Base-by-base conservation (phyloP, 2,888 invertebrate species). In the Drosophila formosana region DNA sequence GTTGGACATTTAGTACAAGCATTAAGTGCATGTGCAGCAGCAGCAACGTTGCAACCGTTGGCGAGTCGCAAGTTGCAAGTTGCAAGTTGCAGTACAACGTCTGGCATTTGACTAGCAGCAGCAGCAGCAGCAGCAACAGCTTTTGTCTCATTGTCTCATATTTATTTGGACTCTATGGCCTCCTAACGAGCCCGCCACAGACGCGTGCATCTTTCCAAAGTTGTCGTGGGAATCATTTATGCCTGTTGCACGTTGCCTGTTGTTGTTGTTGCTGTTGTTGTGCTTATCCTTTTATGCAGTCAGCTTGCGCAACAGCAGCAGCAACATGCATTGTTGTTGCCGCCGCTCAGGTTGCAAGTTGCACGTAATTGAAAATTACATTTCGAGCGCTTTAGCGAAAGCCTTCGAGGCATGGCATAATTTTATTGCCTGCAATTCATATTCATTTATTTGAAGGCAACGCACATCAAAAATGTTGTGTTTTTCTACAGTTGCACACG, bases 241-340 rank as follows among this genome's bases (percentile, higher is more conserved):
- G 46, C 50, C 30, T 74, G 67, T 52, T 65, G 62, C 43, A 18
- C 18, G 18, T 18, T 53, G 66, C 1, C 6, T 30, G 30, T 37
- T 62, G 49, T 39, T 61, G 18, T 18, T 18, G 55, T 56, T 67
- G 68, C 62, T 80, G 58, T 58, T 86, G 75, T 78, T 75, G 72
- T 78, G 83, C 69, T 88, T 88, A 83, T 83, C 83, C 89, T 83
- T 83, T 88, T 88, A 83, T 88, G 89, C 89, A 68, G 78, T 66
- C 37, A 23, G 55, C 86, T 82, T 82, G 88, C 86, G 82, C 88
- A 82, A 82, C 68, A 65, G 66, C 78, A 11, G 34, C 4, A 34
- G 7, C 39, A 77, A 64, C 65, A 37, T 45, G 30, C 41, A 66
- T 61, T 61, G 75, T 47, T 68, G 70, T 53, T 50, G 58, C 37